Base-by-base conservation (phyloP, 2,797 vertebrate species). In the Astyanax mexicanus region DNA sequence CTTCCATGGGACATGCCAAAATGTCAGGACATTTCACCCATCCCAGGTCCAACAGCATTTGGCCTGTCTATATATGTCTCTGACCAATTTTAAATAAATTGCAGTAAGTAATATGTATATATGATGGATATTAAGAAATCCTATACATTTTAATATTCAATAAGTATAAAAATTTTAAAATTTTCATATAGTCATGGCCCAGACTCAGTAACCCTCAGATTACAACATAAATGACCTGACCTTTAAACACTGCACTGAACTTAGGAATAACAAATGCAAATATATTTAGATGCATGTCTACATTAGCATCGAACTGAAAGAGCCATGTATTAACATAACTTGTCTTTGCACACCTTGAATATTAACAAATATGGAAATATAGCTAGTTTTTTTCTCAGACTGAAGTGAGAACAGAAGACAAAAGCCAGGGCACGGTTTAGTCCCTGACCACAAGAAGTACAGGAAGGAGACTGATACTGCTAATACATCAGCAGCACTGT, bases 151-250 rank as follows among this genome's bases (percentile, higher is more conserved):
- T n/a, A n/a, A n/a, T n/a, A n/a, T n/a, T n/a, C n/a, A n/a, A n/a
- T n/a, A n/a, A n/a, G n/a, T n/a, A n/a, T n/a, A n/a, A n/a, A n/a
- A n/a, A n/a, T n/a, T n/a, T n/a, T n/a, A n/a, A n/a, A n/a, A n/a
- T 32, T 32, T 32, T 29, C 29, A 5, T 35, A 61, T 12, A 32
- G 10, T 38, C 38, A 6, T 61, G 5, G 32, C 21, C 61, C 10
- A 42, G 61, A 64, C 61, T n/a, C 19, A 38, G 19, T 10, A 21
- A 44, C 9, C 37, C 37, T 64, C 10, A 25, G 37, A 27, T 42
- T 7, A 62, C 10, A 23, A 32, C 15, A 23, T 23, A 57, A 57
- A 67, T 10, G 65, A 66, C 61, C 25, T 68, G 42, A 75, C 44
- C 54, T 51, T 60, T 49, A 75, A 68, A 61, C 23, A 45, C 1